Conservation (phyloP, 2,797 vertebrate species). For the Smutsia temminckii region DNA sequence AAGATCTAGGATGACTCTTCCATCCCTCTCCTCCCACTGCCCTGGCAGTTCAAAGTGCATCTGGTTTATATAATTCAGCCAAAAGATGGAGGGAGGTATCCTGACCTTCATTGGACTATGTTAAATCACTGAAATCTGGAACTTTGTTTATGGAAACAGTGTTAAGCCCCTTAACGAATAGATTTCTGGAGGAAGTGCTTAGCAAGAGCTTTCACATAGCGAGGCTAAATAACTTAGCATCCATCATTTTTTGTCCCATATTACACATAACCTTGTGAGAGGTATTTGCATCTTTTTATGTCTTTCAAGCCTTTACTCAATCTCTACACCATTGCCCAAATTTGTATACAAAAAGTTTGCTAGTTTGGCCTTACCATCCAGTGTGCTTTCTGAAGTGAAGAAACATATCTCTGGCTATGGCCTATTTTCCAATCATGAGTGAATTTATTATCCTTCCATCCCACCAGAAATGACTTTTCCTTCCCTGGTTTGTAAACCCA, state of each 20-base stretch:
- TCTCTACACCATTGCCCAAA: background rate
- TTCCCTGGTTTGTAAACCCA: background rate
- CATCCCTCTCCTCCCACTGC: background rate
- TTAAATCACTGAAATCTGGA: background rate
- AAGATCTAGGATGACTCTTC: background rate
- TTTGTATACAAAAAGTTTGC: background rate
- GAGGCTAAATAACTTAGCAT: background rate
- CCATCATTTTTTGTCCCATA: background rate
- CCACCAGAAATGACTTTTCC: constrained; percentile 22
- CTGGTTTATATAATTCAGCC: background rate
- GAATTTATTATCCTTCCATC: background rate
- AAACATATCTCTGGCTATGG: background rate
- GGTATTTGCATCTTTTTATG: background rate
- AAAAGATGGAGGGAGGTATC: background rate
- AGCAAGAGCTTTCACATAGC: background rate
- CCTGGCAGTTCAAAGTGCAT: background rate
- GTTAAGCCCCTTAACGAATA: background rate
- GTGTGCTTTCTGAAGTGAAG: constrained; percentile 3
- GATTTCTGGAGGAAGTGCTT: background rate
- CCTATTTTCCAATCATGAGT: background rate
- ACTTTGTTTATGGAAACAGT: background rate
- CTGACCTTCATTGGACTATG: background rate
- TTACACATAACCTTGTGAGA: background rate
- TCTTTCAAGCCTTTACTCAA: background rate
- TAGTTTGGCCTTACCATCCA: background rate